These are phyloP conservation scores for Streblospio benedicti DNA, from an alignment of 1,140 invertebrate genomes.

Conservation along the genomic window DNA sequence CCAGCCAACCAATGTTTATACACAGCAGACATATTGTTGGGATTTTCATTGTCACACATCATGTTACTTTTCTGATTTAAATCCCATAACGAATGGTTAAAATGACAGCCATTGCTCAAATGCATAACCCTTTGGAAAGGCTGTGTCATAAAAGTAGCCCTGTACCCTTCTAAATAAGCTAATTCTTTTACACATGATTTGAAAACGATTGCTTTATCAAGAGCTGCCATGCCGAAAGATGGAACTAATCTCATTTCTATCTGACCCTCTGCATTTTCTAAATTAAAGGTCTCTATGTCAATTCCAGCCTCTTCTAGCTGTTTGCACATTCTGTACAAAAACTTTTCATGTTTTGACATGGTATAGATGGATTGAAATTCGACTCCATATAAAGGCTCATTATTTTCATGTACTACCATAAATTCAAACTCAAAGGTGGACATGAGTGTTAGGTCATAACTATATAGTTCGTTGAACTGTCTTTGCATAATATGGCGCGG, in stretches of 20 bases:
- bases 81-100: slow-evolving; percentile 24
- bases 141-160: slow-evolving; percentile 24
- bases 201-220: slow-evolving; percentile 7
- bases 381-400: slow-evolving; percentile 9
- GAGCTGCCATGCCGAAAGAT: slow-evolving; percentile 1
- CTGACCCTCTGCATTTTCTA: slow-evolving; percentile 16
- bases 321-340: slow-evolving; percentile 5
- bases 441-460: slow-evolving; percentile 3
- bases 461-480: slow-evolving; percentile 12
- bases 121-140: slow-evolving; percentile 8
- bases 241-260: slow-evolving; percentile 13
- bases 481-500: slow-evolving; percentile 5
- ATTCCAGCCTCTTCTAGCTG: slow-evolving; percentile 5
- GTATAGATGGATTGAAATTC: slow-evolving; percentile 1
- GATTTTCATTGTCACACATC: slow-evolving; percentile 15
- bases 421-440: slow-evolving; percentile 17
- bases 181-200: slow-evolving; percentile 15
- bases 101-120: slow-evolving; percentile 21
- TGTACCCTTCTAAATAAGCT: neutral
- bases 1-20: slow-evolving; percentile 23
- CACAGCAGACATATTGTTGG: slow-evolving; percentile 13
- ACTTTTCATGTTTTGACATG: slow-evolving; percentile 12
- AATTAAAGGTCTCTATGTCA: slow-evolving; percentile 4
- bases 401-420: slow-evolving; percentile 1
- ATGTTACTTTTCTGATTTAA: slow-evolving; percentile 11